phyloP scores from a whole-genome alignment of 23 tunicate genomes.

The Trididemnum clinides region DNA sequence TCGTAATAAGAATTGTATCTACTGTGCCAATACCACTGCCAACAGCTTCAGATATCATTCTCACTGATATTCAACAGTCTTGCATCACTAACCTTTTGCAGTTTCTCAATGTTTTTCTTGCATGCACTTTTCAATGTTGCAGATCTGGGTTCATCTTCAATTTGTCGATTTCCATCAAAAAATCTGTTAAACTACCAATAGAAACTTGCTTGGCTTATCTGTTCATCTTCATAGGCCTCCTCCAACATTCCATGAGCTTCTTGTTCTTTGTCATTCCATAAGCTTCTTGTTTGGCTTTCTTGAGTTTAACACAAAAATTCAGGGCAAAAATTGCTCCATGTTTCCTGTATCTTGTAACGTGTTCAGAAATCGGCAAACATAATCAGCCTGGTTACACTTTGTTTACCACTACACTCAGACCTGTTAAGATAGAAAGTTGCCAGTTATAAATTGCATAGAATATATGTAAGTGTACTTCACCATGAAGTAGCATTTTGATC shows the following conservation, averaged over 20 bases:
- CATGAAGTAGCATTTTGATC: too few species aligned
- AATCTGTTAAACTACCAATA: conserved; percentile 19
- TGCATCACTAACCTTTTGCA: conserved; percentile 18
- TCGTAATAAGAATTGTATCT: background rate
- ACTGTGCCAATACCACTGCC: conserved; percentile 2
- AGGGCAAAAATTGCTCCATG: too few species aligned
- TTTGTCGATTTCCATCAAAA: conserved; percentile 1
- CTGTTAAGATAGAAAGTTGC: too few species aligned
- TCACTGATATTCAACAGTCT: background rate
- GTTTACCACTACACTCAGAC: too few species aligned
- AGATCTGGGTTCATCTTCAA: conserved; percentile 19
- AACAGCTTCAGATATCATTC: conserved; percentile 21
- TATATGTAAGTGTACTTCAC: too few species aligned
- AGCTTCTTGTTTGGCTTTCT: too few species aligned
- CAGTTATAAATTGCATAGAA: too few species aligned
- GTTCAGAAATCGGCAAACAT: too few species aligned
- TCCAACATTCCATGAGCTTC: conserved; percentile 16
- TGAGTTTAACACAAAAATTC: too few species aligned
- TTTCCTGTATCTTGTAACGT: too few species aligned
- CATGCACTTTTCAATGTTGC: conserved; percentile 9
- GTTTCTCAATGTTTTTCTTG: conserved; percentile 14
- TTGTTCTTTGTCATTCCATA: too few species aligned
- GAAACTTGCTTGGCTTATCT: conserved; percentile 20
- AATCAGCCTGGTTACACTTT: too few species aligned
- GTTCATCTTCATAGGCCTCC: conserved; percentile 13